These are phyloP conservation scores for Gambusia holbrooki DNA, from an alignment of 2,113 vertebrate genomes.

Conservation along the genomic window DNA sequence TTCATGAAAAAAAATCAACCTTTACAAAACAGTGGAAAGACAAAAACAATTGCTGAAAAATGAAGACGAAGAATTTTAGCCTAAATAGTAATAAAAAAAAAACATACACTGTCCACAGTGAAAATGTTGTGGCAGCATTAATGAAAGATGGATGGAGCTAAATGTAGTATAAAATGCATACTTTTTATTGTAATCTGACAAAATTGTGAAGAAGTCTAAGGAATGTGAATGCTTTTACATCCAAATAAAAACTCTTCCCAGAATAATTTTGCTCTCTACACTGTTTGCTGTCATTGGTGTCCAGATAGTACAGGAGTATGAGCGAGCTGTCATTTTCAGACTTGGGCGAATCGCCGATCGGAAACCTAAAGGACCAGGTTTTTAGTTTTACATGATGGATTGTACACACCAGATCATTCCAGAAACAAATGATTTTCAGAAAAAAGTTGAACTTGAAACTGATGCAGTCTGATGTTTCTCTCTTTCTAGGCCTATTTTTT, in stretches of 20 bases:
- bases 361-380: conserved; percentile 90
- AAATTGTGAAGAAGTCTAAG: background rate
- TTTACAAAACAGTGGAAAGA: too few species aligned
- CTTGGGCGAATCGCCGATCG: conserved; percentile 84
- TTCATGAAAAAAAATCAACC: too few species aligned
- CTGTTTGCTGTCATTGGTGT: conserved; percentile 1
- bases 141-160: too few species aligned
- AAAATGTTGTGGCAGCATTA: too few species aligned
- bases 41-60: too few species aligned
- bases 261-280: background rate
- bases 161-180: too few species aligned
- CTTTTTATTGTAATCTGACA: too few species aligned
- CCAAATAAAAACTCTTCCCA: background rate
- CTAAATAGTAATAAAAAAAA: too few species aligned
- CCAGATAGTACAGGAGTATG: conserved; percentile 89
- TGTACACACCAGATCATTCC: background rate
- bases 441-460: background rate
- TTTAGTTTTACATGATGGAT: background rate
- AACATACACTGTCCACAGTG: too few species aligned
- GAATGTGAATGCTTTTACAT: background rate
- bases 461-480: background rate
- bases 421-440: background rate
- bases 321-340: conserved; percentile 88
- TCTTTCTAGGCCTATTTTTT: conserved; percentile 88
- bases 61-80: too few species aligned